Evolutionary conservation across 2,888 invertebrate species (phyloP), one percentile per base, ranked within the genome.

Genomic region (Drosophila antonietae): DNA sequence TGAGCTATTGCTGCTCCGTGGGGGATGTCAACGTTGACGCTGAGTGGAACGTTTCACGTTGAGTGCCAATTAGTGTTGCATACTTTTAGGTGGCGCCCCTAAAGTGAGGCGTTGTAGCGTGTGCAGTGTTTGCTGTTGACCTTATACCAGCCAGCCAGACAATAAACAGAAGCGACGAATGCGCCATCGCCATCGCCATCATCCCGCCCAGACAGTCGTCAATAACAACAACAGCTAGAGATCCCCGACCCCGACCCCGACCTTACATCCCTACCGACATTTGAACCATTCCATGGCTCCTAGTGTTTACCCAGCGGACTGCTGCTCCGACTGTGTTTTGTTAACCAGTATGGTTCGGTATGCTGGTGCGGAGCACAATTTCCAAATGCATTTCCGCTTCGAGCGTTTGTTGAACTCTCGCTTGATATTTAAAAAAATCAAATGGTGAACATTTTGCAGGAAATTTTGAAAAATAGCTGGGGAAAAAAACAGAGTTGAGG

Each of bases 341-440:
- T 63, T 78, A 74, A 47, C 65, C 65, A 53, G 62, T 41, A 66
- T 65, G 71, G 62, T 70, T 74, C 72, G 20, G 70, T 57, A 14
- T 14, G 23, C 46, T 14, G 46, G 14, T 46, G 39, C 23, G 52
- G 53, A 73, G 66, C 75, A 72, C 78, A 83, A 81, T 69, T 75
- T 75, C 61, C 72, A 84, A 83, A 75, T 84, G 89, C 85, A 89
- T 80, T 87, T 87, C 80, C 80, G 89, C 88, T 74, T 72, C 39
- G 53, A 68, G 88, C 85, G 74, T 77, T 85, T 82, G 87, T 74
- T 89, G 73, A 81, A 78, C 87, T 81, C 51, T 28, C 78, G 53
- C 55, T 58, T 55, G 75, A 80, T 83, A 80, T 84, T 88, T 83
- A 80, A 80, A 85, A 79, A 77, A 83, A 75, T 15, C 53, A 65